Evolutionary conservation across 2,888 invertebrate genomes (phyloP), one percentile per base, ranked within the genome.

Genomic region (Synergus umbraculus): DNA sequence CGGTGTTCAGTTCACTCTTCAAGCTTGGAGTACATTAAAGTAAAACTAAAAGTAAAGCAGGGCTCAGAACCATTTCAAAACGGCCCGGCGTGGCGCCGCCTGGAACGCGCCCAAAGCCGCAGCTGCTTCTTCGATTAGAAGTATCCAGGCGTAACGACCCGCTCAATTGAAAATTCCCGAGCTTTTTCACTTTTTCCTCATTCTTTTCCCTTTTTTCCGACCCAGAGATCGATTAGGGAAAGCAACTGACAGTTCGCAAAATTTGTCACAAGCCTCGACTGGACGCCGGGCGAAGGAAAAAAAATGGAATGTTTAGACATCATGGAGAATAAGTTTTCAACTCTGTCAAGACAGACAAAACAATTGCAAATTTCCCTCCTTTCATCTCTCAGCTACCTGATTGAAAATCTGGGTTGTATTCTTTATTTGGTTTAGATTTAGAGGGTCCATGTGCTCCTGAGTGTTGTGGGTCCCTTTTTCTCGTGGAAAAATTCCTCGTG

Each of bases 101-200:
- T 67, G 67, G 22, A 67, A 46, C 44, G 46, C 69, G 69, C 69
- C 18, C 60, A 60, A 37, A 73, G 46, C 54, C 69, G n/a, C n/a
- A 37, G 69, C 69, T 69, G 49, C 69, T n/a, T 37, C 54, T 37
- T 54, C 69, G 46, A 46, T 69, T 46, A 15, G 7, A 69, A 15
- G 49, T 49, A 73, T 54, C 69, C 49, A 73, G 29, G 49, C 69
- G 69, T 13, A 54, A 73, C 69, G 69, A 67, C 66, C 22, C 66
- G 18, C 44, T 67, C 66, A 22, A 67, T 67, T 67, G 18, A 46
- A 73, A 73, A 73, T 73, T 73, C 18, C 18, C 44, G 44, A 67
- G 4, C 12, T 67, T 44, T 67, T 44, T 67, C 67, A 67, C 18
- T 67, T 49, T 67, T 67, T 67, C 29, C 44, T 22, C 66, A 37